These are phyloP conservation scores for Oplegnathus fasciatus DNA, from an alignment of 2,113 vertebrate species.

Conservation along the genomic window DNA sequence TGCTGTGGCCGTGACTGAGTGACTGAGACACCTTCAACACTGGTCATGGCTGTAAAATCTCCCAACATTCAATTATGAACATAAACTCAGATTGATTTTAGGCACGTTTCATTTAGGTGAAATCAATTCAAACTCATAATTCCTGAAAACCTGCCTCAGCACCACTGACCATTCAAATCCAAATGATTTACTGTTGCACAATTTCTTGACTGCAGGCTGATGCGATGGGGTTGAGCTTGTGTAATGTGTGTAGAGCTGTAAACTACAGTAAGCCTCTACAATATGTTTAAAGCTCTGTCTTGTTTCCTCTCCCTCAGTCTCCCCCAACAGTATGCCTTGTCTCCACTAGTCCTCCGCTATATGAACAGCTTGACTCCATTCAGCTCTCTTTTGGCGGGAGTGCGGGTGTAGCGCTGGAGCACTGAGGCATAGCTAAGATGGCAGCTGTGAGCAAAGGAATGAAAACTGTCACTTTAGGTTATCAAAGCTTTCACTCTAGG, in stretches of 20 bases:
- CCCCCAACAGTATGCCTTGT: neutral
- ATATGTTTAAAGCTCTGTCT: constrained; percentile 37
- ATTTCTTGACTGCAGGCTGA: constrained; percentile 22
- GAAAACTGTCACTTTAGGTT: constrained; percentile 81
- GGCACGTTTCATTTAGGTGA: constrained; percentile 35
- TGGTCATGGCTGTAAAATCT: constrained; percentile 42
- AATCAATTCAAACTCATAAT: constrained; percentile 60
- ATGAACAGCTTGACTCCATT: constrained; percentile 54
- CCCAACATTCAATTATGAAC: constrained; percentile 40
- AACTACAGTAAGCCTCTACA: constrained; percentile 35
- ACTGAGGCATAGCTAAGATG: constrained; percentile 79
- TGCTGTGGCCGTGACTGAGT: constrained; percentile 16
- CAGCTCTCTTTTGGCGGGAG: constrained; percentile 42
- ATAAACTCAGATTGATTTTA: constrained; percentile 66
- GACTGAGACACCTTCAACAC: constrained; percentile 26
- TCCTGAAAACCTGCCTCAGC: constrained; percentile 31
- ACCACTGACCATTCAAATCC: constrained; percentile 20
- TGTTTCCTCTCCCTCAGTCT: neutral
- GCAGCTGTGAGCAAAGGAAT: constrained; percentile 78
- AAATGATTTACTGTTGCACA: constrained; percentile 29
- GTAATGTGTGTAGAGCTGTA: constrained; percentile 36
- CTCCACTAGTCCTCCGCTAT: constrained; percentile 28
- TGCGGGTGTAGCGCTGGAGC: constrained; percentile 33
- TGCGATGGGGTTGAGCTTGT: constrained; percentile 1
- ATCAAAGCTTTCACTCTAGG: constrained; percentile 69